Evolutionary conservation across 1,140 invertebrate genomes (phyloP), one percentile per base, ranked within the genome.

Genomic region (Drosophila grimshawi): DNA sequence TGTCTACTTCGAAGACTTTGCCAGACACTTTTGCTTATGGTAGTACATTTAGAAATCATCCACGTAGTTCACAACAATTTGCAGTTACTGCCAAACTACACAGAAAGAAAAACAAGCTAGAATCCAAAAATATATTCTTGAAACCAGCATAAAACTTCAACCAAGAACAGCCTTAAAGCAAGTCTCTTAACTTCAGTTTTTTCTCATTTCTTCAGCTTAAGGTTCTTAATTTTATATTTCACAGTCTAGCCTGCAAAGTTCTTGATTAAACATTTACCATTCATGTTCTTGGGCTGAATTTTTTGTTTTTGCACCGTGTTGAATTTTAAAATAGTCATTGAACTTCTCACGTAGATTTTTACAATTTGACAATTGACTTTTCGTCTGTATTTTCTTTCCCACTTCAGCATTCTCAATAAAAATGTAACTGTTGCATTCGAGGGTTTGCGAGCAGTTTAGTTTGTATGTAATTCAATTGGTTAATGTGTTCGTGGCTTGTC

Each of bases 391-490:
- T 7, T 32, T 2, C 7, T 39, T 27, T 52, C 3, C 29, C 5
- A 35, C 30, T 45, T 41, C 7, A 33, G 32, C 37, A 66, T 56
- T 48, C 56, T 30, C 43, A 39, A 56, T 53, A 30, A 11, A 37
- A 60, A 48, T 61, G 19, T 30, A 61, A 48, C 57, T 48, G 30
- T 61, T 45, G 39, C 43, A 27, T 3, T 27, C 6, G 1, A 27
- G 8, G 6, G n/a, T 19, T 43, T 32, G 7, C 32, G 39, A 53
- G 10, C 8, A 10, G 29, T n/a, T 30, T 49, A 33, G 11, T 32
- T 49, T 53, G 2, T 56, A 29, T 30, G 62, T 30, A 37, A 66
- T 66, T 66, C 32, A 56, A 66, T 66, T 66, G 48, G 19, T 53
- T 43, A 35, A 53, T 62, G 33, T 39, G 4, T 7, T 62, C 49